A percentile compares a stretch with the other conserved stretches of the same genome.
phyloP scores from a whole-genome alignment of 2,888 invertebrate species.

The Eilema depressum region DNA sequence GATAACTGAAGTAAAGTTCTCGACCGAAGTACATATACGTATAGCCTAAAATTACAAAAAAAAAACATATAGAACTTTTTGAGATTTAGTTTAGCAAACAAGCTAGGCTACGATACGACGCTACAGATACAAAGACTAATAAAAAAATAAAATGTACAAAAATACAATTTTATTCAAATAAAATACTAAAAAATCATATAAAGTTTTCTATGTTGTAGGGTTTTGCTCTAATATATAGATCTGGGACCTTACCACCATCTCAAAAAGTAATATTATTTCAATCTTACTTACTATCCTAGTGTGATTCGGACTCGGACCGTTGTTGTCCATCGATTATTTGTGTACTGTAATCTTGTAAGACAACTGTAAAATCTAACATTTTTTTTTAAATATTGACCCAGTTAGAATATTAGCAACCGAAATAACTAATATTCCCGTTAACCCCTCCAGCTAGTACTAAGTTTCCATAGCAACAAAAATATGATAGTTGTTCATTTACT shows the following conservation, averaged over 20 bases:
- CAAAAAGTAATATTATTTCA: no score
- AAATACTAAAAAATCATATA: slow-evolving; percentile 20
- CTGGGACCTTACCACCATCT: neutral
- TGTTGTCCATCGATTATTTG: no score
- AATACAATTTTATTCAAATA: slow-evolving; percentile 38
- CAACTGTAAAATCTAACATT: no score
- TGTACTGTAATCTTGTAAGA: no score
- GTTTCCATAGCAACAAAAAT: no score
- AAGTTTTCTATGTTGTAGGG: slow-evolving; percentile 6
- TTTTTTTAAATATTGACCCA: no score
- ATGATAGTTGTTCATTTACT: no score
- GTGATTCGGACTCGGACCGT: no score
- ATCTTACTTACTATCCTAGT: no score
- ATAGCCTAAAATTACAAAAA: slow-evolving; percentile 40
- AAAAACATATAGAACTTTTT: slow-evolving; percentile 36
- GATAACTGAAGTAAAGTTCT: slow-evolving; percentile 51
- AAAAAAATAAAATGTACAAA: slow-evolving; percentile 50
- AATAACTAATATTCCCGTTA: no score
- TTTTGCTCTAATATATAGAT: slow-evolving; percentile 19
- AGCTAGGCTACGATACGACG: slow-evolving; percentile 33
- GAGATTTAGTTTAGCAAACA: slow-evolving; percentile 46
- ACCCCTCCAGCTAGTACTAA: no score
- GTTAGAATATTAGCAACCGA: no score
- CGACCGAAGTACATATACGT: slow-evolving; percentile 50
- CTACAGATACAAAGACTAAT: slow-evolving; percentile 29